Conservation (phyloP, 2,888 invertebrate genomes). For the Dryobota labecula region DNA sequence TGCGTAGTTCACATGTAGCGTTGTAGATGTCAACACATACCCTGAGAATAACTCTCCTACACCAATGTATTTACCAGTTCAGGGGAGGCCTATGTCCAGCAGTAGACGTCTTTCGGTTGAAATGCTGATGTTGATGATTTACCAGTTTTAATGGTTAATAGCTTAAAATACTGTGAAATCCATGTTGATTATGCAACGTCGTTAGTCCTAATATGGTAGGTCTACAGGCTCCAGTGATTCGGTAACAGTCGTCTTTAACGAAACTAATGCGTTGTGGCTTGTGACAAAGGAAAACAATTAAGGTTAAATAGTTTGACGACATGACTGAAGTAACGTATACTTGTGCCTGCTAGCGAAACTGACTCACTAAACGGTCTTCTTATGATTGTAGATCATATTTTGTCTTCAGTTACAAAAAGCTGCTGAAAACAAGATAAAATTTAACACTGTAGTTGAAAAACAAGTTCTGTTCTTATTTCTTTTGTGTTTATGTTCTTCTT, state of each 20-base stretch:
- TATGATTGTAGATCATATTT: background rate
- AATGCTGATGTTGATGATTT: too few species aligned
- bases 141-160: background rate
- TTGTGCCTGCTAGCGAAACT: background rate
- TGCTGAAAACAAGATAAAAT: too few species aligned
- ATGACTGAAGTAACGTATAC: slow-evolving; percentile 19
- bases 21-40: too few species aligned
- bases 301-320: slow-evolving; percentile 17
- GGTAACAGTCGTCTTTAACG: slow-evolving; percentile 29
- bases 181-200: slow-evolving; percentile 15
- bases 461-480: too few species aligned
- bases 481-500: too few species aligned
- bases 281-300: slow-evolving; percentile 26
- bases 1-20: too few species aligned
- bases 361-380: background rate
- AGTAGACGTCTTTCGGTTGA: too few species aligned
- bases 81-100: too few species aligned
- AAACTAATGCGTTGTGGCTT: slow-evolving; percentile 10
- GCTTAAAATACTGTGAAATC: slow-evolving; percentile 16
- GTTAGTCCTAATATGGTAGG: slow-evolving; percentile 22
- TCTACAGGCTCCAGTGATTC: slow-evolving; percentile 12
- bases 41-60: too few species aligned
- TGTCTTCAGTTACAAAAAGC: too few species aligned
- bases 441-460: too few species aligned
- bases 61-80: too few species aligned